Conservation (phyloP, 2,797 vertebrate genomes). For the Xerus rutilus region DNA sequence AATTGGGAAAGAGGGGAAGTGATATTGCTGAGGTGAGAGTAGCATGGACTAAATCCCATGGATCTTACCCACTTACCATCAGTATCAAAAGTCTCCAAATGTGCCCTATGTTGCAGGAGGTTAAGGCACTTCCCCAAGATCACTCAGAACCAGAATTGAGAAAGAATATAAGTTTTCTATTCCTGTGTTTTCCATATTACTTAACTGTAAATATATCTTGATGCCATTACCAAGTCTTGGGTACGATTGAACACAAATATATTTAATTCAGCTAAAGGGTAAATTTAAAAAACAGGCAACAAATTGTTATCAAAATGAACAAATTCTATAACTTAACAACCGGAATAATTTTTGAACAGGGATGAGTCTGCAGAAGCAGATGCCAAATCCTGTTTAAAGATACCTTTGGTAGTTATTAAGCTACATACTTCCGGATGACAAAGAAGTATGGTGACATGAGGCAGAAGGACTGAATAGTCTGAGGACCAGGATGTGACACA, state of each 20-base stretch:
- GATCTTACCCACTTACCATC: neutral
- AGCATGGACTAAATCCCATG: neutral
- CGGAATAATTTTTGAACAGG: neutral
- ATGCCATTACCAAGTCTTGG: neutral
- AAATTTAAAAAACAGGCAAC: neutral
- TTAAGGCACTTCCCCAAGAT: neutral
- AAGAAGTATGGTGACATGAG: neutral
- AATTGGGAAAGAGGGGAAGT: neutral
- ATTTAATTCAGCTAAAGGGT: neutral
- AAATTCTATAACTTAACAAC: neutral
- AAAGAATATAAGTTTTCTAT: neutral
- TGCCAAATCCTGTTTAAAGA: neutral
- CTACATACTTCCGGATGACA: neutral
- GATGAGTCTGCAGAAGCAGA: neutral
- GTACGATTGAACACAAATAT: neutral
- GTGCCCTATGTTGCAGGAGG: neutral
- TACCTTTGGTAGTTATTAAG: neutral
- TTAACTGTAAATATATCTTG: neutral
- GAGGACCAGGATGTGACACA: neutral
- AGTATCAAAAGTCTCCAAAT: neutral
- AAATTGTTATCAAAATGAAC: neutral
- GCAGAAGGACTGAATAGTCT: neutral
- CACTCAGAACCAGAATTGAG: neutral
- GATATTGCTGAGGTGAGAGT: neutral
- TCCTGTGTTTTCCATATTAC: neutral